Percentiles rank a stretch among this genome's conserved stretches.
These are phyloP conservation scores for Conopomorpha cramerella DNA, from an alignment of 1,140 invertebrate genomes.

Conservation along the genomic window DNA sequence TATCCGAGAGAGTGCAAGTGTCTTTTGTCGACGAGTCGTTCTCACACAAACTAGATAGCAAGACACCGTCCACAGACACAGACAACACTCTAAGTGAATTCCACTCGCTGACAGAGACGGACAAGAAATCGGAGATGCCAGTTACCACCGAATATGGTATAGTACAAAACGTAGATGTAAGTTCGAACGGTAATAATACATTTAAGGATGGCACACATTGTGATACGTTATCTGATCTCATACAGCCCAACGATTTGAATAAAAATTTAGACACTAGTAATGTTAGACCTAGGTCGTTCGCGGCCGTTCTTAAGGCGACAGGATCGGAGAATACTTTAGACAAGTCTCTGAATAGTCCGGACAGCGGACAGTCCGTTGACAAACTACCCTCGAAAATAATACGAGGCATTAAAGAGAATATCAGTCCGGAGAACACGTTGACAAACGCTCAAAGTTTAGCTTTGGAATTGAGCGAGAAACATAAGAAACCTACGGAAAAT, in stretches of 20 bases:
- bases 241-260: constrained; percentile 36
- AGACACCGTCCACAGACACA: constrained; percentile 47
- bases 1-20: constrained; percentile 43
- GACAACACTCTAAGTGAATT: constrained; percentile 49
- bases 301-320: constrained; percentile 36
- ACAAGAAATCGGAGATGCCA: constrained; percentile 5
- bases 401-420: constrained; percentile 53
- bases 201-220: constrained; percentile 30
- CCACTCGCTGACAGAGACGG: constrained; percentile 21
- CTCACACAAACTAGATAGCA: constrained; percentile 44
- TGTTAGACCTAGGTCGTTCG: constrained; percentile 30
- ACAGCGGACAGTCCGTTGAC: constrained; percentile 37
- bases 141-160: constrained; percentile 47
- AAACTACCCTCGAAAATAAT: constrained; percentile 52
- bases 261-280: constrained; percentile 8
- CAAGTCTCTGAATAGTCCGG: constrained; percentile 32
- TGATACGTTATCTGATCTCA: too few species aligned
- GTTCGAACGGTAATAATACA: constrained; percentile 16
- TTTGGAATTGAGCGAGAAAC: constrained; percentile 30
- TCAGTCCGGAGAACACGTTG: constrained; percentile 53
- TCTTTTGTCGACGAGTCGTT: constrained; percentile 48
- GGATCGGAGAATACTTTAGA: constrained; percentile 36
- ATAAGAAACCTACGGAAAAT: constrained; percentile 3
- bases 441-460: constrained; percentile 39
- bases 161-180: constrained; percentile 39